Evolutionary conservation across 2,797 vertebrate genomes (phyloP), one percentile per base, ranked within the genome.

Genomic region (Acrocephalus scirpaceus): DNA sequence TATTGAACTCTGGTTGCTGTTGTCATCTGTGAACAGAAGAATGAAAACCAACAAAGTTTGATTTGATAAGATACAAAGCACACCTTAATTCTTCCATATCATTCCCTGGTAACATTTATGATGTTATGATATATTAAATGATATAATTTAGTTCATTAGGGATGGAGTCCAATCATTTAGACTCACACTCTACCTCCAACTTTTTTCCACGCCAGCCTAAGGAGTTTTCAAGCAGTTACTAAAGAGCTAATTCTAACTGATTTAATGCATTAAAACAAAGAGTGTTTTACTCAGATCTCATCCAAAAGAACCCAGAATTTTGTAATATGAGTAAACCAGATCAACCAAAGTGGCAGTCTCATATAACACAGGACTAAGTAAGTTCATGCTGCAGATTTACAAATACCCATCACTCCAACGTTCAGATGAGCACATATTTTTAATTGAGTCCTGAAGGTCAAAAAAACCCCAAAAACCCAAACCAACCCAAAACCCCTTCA

Each of bases 1-100:
- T 94, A 99, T 99, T 95, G 99, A 99, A 97, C 99, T 99, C 99
- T 99, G 99, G 98, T 99, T 99, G 98, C 99, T 99, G 96, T 99
- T 99, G 93, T 99, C 99, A 88, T 99, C 99, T 99, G 96, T 34
- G 32, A 85, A 38, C 22, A 79, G 45, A 69, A 66, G 70, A 45
- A 71, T n/a, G 76, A 72, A 76, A 57, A 82, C 7, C 11, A 74
- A 57, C 12, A 2, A 62, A 47, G 27, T 70, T 44, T 30, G 17
- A 58, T 69, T 29, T 38, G 36, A 50, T 53, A 40, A 84, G 61
- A 58, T 25, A 72, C 51, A 79, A 77, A 72, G 3, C 21, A 75
- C 13, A 77, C 6, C 8, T 69, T 48, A 22, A 47, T 40, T 58
- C 17, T 44, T 74, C 18, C 9, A 0, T 4, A 4, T 67, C 70